Conservation (phyloP, 2,888 invertebrate species). For the Proisotoma minuta region DNA sequence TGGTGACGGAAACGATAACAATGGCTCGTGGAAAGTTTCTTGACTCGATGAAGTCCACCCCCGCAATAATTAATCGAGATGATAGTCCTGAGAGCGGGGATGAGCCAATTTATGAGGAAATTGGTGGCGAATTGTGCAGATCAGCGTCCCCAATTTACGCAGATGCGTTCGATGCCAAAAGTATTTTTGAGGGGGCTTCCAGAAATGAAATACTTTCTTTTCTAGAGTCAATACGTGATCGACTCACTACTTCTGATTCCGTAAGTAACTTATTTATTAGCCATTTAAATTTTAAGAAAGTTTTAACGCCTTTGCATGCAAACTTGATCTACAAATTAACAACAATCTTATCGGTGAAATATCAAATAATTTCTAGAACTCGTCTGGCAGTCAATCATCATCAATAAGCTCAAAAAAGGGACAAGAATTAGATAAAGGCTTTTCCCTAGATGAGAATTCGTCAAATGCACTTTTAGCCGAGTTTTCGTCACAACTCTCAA, state of each 20-base stretch:
- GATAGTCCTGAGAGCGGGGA: conserved; percentile 20
- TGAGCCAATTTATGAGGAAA: conserved; percentile 48
- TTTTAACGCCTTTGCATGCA: background rate
- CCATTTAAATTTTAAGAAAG: background rate
- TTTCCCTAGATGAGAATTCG: too few relatives aligned
- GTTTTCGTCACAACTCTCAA: too few relatives aligned
- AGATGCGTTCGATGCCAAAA: conserved; percentile 51
- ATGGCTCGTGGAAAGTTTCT: conserved; percentile 47
- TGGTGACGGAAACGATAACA: conserved; percentile 43
- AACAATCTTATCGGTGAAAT: too few relatives aligned
- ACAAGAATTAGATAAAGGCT: conserved; percentile 69
- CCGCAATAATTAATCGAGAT: background rate
- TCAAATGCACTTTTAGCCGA: too few relatives aligned
- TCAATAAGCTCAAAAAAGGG: conserved; percentile 54
- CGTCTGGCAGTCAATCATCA: conserved; percentile 28
- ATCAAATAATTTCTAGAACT: conserved; percentile 21
- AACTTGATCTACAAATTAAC: too few relatives aligned
- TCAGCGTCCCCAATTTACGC: conserved; percentile 50
- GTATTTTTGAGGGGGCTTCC: conserved; percentile 69
- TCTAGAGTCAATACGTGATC: conserved; percentile 72
- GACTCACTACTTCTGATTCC: conserved; percentile 41
- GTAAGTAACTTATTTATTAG: conserved; percentile 28
- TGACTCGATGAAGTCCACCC: conserved; percentile 43
- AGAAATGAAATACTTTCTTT: conserved; percentile 86
- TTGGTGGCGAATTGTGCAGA: conserved; percentile 56